Percentiles rank a stretch among this genome's conserved stretches.
phyloP scores from a whole-genome alignment of 2,797 vertebrate species.

The Microtus agrestis region DNA sequence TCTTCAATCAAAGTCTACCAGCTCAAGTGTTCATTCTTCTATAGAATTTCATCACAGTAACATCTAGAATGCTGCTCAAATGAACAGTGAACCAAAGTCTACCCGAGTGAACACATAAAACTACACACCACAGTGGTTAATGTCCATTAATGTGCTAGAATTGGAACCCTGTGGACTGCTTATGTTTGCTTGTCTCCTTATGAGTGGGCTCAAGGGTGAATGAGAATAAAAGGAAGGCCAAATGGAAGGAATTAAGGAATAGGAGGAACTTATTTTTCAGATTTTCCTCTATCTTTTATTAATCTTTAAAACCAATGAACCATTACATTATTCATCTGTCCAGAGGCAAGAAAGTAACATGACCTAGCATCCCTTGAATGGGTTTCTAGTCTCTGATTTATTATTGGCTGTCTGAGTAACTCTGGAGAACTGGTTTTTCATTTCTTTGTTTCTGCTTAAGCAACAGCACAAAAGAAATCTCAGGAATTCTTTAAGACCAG shows the following conservation, averaged over 20 bases:
- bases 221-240: background rate
- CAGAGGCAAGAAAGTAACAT: conserved; percentile 39
- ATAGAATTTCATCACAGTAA: conserved; percentile 23
- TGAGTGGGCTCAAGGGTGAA: background rate
- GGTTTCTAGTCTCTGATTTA: conserved; percentile 41
- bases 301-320: conserved; percentile 22
- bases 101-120: background rate
- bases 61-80: background rate
- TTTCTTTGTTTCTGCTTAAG: conserved; percentile 54
- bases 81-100: background rate
- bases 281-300: conserved; percentile 22
- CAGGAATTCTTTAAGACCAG: conserved; percentile 62
- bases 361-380: conserved; percentile 22
- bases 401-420: conserved; percentile 18
- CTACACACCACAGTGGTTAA: background rate
- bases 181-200: background rate
- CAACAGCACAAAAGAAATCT: conserved; percentile 29
- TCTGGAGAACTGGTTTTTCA: conserved; percentile 24
- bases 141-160: background rate
- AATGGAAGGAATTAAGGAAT: conserved; percentile 40
- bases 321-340: conserved; percentile 18
- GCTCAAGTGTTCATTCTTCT: conserved; percentile 3
- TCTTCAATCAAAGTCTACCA: background rate
- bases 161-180: background rate
- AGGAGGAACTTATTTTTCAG: conserved; percentile 55